Conservation (phyloP, 2,888 invertebrate species). For the Pardosa pseudoannulata region DNA sequence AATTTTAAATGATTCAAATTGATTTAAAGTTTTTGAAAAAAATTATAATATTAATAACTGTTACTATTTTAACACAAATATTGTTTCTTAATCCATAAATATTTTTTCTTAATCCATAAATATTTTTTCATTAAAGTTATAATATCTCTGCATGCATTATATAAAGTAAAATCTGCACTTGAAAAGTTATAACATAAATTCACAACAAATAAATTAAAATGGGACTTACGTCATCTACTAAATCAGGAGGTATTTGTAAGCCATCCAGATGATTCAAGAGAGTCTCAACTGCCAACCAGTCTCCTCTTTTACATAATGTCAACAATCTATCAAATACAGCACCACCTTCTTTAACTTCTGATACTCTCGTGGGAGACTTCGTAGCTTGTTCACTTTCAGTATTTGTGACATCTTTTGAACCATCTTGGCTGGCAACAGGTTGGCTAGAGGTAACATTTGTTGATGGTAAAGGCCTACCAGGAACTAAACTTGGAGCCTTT, state of each 20-base stretch:
- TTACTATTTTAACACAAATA: too few species aligned
- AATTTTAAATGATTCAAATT: too few species aligned
- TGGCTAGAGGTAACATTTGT: conserved; percentile 7
- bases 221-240: conserved; percentile 63
- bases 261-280: conserved; percentile 73
- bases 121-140: too few species aligned
- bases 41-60: too few species aligned
- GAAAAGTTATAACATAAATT: too few species aligned
- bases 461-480: conserved; percentile 50
- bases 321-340: conserved; percentile 46
- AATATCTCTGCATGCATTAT: too few species aligned
- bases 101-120: too few species aligned
- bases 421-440: neutral
- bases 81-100: too few species aligned
- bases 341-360: conserved; percentile 29
- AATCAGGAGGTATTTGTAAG: conserved; percentile 43
- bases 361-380: neutral
- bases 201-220: neutral
- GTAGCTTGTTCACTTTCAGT: conserved; percentile 12
- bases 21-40: too few species aligned
- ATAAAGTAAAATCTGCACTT: too few species aligned
- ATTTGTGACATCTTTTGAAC: neutral
- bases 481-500: conserved; percentile 23
- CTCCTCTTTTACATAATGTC: conserved; percentile 68
- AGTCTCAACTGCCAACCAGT: conserved; percentile 74